Evolutionary conservation across 2,113 vertebrate genomes (phyloP).

Genomic region (Peromyscus maniculatus): DNA sequence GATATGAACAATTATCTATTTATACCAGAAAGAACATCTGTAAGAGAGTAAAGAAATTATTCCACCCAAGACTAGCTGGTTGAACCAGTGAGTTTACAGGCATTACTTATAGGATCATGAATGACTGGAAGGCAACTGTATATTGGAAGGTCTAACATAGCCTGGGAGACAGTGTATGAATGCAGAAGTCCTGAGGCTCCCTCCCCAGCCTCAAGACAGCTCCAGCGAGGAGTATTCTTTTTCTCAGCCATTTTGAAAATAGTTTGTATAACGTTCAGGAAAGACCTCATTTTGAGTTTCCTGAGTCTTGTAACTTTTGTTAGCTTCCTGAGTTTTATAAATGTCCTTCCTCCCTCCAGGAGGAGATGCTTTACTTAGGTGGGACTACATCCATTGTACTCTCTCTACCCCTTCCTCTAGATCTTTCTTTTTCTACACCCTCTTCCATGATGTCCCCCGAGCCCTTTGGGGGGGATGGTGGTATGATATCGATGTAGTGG

Average conservation of each 20-base stretch:
- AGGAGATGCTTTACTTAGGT: too few relatives aligned
- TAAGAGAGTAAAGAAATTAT: neutral
- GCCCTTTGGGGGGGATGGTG: neutral
- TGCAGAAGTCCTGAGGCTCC: too few relatives aligned
- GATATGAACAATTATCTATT: neutral
- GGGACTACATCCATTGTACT: too few relatives aligned
- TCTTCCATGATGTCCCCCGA: neutral
- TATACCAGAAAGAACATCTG: neutral
- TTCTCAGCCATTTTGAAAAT: neutral
- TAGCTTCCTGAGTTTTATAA: neutral
- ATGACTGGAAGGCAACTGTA: neutral
- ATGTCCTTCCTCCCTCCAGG: neutral
- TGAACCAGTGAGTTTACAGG: neutral
- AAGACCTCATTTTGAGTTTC: neutral
- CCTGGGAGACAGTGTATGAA: neutral
- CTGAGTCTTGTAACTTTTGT: neutral
- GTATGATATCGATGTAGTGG: neutral
- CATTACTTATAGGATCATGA: neutral
- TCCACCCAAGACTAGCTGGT: neutral
- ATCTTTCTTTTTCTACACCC: neutral
- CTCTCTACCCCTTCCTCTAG: neutral
- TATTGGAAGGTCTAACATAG: neutral
- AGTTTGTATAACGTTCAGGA: neutral
- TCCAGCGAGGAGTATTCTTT: neutral
- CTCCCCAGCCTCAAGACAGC: neutral